Conservation (phyloP, 2,888 invertebrate genomes). For the Agrochola lychnidis region DNA sequence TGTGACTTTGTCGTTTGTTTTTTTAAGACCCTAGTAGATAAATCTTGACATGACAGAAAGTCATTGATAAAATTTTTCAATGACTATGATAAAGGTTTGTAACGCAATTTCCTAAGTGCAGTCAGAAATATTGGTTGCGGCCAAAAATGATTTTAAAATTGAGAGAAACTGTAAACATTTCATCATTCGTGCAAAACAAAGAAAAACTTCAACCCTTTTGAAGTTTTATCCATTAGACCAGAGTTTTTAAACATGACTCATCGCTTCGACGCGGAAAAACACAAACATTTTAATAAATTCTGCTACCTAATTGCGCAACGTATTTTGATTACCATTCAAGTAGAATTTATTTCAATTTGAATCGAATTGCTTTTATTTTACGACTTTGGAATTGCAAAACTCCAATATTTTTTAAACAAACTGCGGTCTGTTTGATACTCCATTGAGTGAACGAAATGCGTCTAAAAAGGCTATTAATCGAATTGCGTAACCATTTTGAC, state of each 20-base stretch:
- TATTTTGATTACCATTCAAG: too few relatives aligned
- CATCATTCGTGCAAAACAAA: background rate
- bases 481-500: too few relatives aligned
- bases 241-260: conserved; percentile 21
- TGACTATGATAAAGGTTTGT: background rate
- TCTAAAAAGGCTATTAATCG: too few relatives aligned
- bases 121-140: background rate
- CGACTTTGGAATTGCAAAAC: too few relatives aligned
- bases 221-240: background rate
- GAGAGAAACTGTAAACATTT: background rate
- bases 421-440: too few relatives aligned
- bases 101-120: background rate
- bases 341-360: too few relatives aligned
- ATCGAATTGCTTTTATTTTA: too few relatives aligned
- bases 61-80: background rate
- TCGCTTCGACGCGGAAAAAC: conserved; percentile 32
- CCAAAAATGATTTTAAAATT: too few relatives aligned
- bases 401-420: too few relatives aligned
- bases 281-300: conserved; percentile 28
- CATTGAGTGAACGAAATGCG: too few relatives aligned
- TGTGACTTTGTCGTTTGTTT: background rate
- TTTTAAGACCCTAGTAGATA: background rate
- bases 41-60: background rate
- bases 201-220: conserved; percentile 6
- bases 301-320: too few relatives aligned